Base-by-base conservation (phyloP, 1,140 invertebrate species). In the Ceratoteleas bidentatus region DNA sequence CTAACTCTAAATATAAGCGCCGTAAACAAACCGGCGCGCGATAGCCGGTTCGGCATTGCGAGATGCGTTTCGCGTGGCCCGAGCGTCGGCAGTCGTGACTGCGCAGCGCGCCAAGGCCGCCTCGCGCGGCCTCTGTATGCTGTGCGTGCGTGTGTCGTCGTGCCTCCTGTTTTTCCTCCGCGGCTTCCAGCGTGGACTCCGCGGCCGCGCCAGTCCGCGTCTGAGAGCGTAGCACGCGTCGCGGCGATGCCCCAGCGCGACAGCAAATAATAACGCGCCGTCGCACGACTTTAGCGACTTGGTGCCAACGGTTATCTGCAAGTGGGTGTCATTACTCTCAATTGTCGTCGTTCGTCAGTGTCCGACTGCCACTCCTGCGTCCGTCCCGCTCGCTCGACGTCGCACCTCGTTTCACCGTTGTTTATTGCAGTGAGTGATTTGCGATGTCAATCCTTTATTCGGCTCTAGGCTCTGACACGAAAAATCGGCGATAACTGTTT, bases 31-130 rank as follows among this genome's bases (percentile, higher is more conserved):
- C 24, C 24, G 24, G 24, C 24, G 24, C 24, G 24, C 24, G 24
- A 24, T 24, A 1, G 24, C 1, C 24, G 24, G 24, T n/a, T n/a
- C n/a, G n/a, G n/a, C n/a, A n/a, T 73, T 80, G 73, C 76, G 45
- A 61, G 43, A 66, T 66, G 60, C 61, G 47, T 49, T 61, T 78
- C 61, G 50, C 70, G 53, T 45, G 69, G 47, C 45, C 36, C 13
- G 43, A 76, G 34, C 50, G 14, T 43, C 52, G 40, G 15, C 40
- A 65, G 66, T 60, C 47, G 32, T 78, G 75, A 58, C 75, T 78
- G 68, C 76, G 68, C 69, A 68, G 57, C 50, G 72, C 66, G 13
- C 66, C 81, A 83, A 78, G 81, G 81, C 64, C 62, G 43, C n/a
- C n/a, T n/a, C 34, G 16, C 50, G 13, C 43, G 3, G 11, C 32